Evolutionary conservation across 2,797 vertebrate genomes (phyloP).

Genomic region (Zalophus californianus): DNA sequence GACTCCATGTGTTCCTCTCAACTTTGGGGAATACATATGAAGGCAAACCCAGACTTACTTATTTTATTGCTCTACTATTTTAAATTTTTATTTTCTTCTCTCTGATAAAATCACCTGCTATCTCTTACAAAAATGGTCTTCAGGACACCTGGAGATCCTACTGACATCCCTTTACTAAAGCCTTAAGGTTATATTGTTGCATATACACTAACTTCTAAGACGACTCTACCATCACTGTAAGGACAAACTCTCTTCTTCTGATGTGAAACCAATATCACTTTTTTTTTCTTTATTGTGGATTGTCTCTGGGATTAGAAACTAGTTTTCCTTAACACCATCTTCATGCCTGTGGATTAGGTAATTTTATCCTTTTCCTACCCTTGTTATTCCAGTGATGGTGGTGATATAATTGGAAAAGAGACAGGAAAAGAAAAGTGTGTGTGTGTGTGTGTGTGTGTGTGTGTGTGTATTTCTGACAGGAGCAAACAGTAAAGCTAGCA

Average conservation of each 20-base stretch:
- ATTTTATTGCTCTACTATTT: neutral
- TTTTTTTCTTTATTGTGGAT: neutral
- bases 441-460: neutral
- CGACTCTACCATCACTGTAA: neutral
- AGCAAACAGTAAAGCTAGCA: neutral
- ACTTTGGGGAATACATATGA: neutral
- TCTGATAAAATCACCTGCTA: neutral
- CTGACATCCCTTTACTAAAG: neutral
- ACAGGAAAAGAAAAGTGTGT: too few species aligned
- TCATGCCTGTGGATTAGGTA: neutral
- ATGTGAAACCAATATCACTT: neutral
- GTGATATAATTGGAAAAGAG: neutral
- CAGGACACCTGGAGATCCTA: neutral
- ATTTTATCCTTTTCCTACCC: neutral
- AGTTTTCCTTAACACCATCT: neutral
- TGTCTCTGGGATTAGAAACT: slow-evolving; percentile 45
- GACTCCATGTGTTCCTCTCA: neutral
- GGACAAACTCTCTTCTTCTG: neutral
- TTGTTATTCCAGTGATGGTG: neutral
- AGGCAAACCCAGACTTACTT: neutral
- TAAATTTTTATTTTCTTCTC: neutral
- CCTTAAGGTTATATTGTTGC: neutral
- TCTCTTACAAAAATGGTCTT: neutral
- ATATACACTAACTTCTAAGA: neutral
- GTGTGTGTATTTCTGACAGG: neutral